phyloP scores from a whole-genome alignment of 2,113 vertebrate genomes.

The Tautogolabrus adspersus region DNA sequence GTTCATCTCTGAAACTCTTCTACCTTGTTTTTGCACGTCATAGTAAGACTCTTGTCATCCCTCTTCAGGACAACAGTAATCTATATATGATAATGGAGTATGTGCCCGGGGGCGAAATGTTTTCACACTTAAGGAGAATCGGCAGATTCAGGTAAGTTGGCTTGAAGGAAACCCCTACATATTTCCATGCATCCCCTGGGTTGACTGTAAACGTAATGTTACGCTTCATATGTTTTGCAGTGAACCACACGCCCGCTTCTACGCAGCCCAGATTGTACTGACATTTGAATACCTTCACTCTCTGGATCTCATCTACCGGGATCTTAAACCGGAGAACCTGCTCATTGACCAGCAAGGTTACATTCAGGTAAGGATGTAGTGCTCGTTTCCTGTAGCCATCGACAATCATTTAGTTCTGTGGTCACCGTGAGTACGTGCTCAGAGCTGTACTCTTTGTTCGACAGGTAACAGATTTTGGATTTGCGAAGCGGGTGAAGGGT shows the following conservation, averaged over 20 bases:
- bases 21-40: background rate
- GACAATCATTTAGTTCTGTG: background rate
- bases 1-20: background rate
- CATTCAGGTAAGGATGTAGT: conserved; percentile 84
- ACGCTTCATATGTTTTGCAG: conserved; percentile 66
- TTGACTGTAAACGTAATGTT: conserved; percentile 29
- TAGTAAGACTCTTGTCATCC: conserved; percentile 20
- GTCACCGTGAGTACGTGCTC: background rate
- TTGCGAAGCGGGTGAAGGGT: conserved; percentile 94
- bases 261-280: conserved; percentile 94
- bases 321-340: conserved; percentile 95
- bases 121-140: conserved; percentile 93
- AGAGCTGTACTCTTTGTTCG: background rate
- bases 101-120: conserved; percentile 94
- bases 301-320: conserved; percentile 94
- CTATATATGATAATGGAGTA: conserved; percentile 97
- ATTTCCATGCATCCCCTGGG: background rate
- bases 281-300: conserved; percentile 97
- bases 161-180: background rate
- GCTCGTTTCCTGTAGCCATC: background rate
- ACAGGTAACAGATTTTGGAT: conserved; percentile 96
- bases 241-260: conserved; percentile 95
- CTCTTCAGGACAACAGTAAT: conserved; percentile 89
- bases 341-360: conserved; percentile 96
- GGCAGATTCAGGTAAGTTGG: conserved; percentile 90